Percentiles rank a stretch among this genome's conserved stretches.
These are phyloP conservation scores for Ormia ochracea DNA, from an alignment of 2,888 invertebrate genomes.

Conservation along the genomic window DNA sequence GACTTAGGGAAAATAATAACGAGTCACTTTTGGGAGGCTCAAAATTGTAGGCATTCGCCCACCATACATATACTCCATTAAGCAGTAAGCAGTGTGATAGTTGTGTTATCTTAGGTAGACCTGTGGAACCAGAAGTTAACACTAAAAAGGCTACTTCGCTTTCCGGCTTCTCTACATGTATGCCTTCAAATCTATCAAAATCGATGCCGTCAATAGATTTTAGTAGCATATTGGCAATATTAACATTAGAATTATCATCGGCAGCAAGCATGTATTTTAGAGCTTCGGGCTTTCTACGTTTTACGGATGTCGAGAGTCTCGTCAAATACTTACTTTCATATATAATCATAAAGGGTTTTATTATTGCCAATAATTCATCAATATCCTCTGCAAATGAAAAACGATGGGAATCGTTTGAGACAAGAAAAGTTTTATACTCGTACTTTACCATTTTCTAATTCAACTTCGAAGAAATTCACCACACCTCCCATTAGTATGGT, in stretches of 20 bases:
- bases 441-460: constrained; percentile 53
- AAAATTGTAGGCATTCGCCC: constrained; percentile 39
- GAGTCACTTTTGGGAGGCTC: constrained; percentile 17
- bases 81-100: constrained; percentile 60
- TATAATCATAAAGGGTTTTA: constrained; percentile 63
- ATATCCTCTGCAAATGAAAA: constrained; percentile 51
- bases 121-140: constrained; percentile 63
- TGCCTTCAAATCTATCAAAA: constrained; percentile 17
- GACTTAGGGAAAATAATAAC: constrained; percentile 59
- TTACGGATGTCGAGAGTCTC: constrained; percentile 37
- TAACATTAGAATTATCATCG: background rate
- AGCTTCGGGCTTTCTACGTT: constrained; percentile 23
- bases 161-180: constrained; percentile 28
- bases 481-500: constrained; percentile 56
- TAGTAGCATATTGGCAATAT: constrained; percentile 22
- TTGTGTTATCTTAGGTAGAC: constrained; percentile 60
- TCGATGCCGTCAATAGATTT: background rate
- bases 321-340: constrained; percentile 53
- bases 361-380: constrained; percentile 20
- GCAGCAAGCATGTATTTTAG: constrained; percentile 44
- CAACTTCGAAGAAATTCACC: constrained; percentile 63
- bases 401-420: background rate
- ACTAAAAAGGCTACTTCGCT: constrained; percentile 53
- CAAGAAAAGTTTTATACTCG: background rate
- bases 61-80: constrained; percentile 57